Evolutionary conservation across 2,797 vertebrate genomes (phyloP).

Genomic region (Urophycis tenuis): DNA sequence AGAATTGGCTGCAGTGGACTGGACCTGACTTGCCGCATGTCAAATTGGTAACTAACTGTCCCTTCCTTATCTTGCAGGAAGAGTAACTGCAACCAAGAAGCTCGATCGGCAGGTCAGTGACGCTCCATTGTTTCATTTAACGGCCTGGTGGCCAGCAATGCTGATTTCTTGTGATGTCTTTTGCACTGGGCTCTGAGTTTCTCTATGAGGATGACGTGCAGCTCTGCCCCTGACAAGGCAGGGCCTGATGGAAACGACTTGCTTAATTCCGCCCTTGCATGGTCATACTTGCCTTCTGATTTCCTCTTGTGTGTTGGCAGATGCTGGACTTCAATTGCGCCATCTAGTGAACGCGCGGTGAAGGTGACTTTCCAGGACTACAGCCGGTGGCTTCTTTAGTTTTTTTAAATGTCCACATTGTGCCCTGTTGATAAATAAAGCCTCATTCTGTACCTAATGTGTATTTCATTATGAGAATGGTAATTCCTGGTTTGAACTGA

Average conservation of each 20-base stretch:
- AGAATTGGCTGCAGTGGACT: neutral
- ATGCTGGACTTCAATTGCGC: slow-evolving; percentile 6
- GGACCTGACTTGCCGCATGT: neutral
- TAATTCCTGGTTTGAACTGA: neutral
- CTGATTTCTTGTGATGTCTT: slow-evolving; percentile 62
- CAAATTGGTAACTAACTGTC: neutral
- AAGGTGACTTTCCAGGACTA: neutral
- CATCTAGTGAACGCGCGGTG: neutral
- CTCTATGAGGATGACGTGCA: slow-evolving; percentile 41
- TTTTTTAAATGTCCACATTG: neutral
- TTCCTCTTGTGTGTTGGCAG: slow-evolving; percentile 16
- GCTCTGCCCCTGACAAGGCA: slow-evolving; percentile 67
- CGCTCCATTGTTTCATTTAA: neutral
- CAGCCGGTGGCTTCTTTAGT: neutral
- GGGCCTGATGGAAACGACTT: slow-evolving; percentile 59
- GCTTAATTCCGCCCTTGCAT: neutral
- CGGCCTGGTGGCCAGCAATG: neutral
- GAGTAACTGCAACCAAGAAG: neutral
- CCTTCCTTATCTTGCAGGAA: neutral
- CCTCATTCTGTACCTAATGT: neutral
- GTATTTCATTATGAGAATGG: neutral
- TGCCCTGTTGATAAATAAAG: neutral
- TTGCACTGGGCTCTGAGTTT: slow-evolving; percentile 47
- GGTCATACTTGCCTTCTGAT: neutral
- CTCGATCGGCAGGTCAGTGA: neutral